Evolutionary conservation across 2,888 invertebrate species (phyloP).

Genomic region (Phaonia tiefii): DNA sequence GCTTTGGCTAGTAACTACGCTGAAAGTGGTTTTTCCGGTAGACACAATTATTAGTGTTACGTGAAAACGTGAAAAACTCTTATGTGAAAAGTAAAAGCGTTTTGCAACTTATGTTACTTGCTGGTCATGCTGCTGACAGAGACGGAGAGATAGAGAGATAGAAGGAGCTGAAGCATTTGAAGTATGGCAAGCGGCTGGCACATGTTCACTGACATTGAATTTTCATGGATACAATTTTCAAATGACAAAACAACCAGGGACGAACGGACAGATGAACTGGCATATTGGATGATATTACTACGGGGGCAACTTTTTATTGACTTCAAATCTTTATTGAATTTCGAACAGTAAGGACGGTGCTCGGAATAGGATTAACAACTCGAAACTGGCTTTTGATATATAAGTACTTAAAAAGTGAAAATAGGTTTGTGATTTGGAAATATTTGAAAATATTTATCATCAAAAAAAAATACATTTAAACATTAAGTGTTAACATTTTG

Average conservation of each 20-base stretch:
- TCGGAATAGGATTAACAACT: not conserved
- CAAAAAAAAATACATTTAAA: too few relatives aligned
- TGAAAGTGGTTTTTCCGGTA: slow-evolving; percentile 69
- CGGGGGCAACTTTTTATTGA: slow-evolving; percentile 37
- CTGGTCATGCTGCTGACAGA: not conserved
- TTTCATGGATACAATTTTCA: slow-evolving; percentile 34
- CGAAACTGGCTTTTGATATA: not conserved
- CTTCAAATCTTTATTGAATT: slow-evolving; percentile 51
- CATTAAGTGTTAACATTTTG: too few relatives aligned
- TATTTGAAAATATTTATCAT: not conserved
- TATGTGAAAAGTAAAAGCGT: slow-evolving; percentile 66
- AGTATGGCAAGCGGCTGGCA: not conserved
- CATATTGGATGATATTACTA: slow-evolving; percentile 29
- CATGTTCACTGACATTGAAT: slow-evolving; percentile 68
- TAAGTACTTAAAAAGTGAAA: not conserved
- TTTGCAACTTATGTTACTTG: slow-evolving; percentile 30
- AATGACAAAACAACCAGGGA: slow-evolving; percentile 41
- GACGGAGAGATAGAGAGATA: not conserved
- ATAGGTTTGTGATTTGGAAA: not conserved
- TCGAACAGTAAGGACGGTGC: slow-evolving; percentile 57
- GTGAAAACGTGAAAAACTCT: slow-evolving; percentile 52
- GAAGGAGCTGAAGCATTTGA: not conserved
- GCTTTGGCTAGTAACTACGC: not conserved
- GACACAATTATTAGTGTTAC: slow-evolving; percentile 54
- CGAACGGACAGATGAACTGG: not conserved